Base-by-base conservation (phyloP, 2,113 vertebrate genomes). In the Meles meles region DNA sequence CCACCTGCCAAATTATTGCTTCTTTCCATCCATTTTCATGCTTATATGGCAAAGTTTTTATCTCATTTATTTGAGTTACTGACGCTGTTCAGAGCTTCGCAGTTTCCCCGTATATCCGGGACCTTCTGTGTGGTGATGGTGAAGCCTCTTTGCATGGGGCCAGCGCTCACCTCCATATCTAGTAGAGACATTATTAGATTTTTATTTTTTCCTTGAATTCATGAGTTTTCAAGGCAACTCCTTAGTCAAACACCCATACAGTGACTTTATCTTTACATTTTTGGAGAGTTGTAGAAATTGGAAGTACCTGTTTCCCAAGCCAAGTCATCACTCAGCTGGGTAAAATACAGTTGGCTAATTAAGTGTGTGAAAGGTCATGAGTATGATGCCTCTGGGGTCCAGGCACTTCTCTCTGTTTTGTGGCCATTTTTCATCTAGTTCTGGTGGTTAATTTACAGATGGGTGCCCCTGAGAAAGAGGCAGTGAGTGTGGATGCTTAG, bases 121-220 rank as follows among this genome's bases (percentile, higher is more conserved):
- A 72, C 27, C 57, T 49, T 84, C 72, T 7, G 2, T 37, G 14
- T 39, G 21, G n/a, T 27, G 25, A 3, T 57, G 65, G 15, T 39
- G 37, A 86, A 76, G 42, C 18, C 57, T 39, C 0, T 90, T 61
- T 69, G 29, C 7, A 21, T 82, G 55, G 11, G 37, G 20, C 47
- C 57, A 27, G 25, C 23, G 11, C 42, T 85, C 23, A 57, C 21
- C n/a, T 94, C 23, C 8, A 1, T 1, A 17, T 27, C n/a, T 55
- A 61, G 42, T 10, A 49, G 65, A 81, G 44, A 95, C 82, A 83
- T 81, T n/a, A n/a, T n/a, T n/a, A n/a, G n/a, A n/a, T n/a, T 85
- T 84, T 83, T 74, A 21, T 86, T 96, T 94, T 94, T 89, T 42
- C 91, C 63, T 94, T 87, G 69, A 94, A 76, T 71, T 79, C 21